phyloP scores from a whole-genome alignment of 2,797 vertebrate genomes.

The Trichosurus vulpecula region DNA sequence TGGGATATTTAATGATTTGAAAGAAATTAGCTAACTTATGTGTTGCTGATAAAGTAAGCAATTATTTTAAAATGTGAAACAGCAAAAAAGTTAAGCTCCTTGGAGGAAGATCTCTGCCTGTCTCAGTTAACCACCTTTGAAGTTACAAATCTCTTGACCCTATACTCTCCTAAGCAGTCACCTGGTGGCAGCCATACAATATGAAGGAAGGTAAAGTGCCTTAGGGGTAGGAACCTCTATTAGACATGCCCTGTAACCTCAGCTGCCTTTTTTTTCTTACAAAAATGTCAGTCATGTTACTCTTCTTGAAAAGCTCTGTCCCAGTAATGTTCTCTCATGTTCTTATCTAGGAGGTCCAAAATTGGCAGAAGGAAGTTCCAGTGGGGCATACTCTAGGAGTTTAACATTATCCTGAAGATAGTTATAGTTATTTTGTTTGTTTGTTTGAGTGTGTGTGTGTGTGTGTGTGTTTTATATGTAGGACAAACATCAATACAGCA shows the following conservation, averaged over 20 bases:
- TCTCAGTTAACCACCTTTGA: not conserved
- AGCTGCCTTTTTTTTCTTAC: not conserved
- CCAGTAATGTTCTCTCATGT: not conserved
- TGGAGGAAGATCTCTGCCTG: not conserved
- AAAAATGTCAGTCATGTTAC: not conserved
- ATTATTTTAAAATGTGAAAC: not conserved
- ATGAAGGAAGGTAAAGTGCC: not conserved
- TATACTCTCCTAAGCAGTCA: not conserved
- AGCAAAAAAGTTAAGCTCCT: not conserved
- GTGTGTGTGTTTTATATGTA: not conserved
- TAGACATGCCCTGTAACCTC: not conserved
- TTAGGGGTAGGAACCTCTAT: not conserved
- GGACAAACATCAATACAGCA: not conserved
- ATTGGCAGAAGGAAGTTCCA: not conserved
- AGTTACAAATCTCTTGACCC: not conserved
- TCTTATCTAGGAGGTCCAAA: not conserved
- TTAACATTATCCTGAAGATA: not conserved
- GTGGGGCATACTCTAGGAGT: not conserved
- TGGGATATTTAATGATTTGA: conserved; percentile 30
- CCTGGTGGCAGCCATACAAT: not conserved
- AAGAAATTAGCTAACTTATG: not conserved
- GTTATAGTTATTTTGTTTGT: not conserved
- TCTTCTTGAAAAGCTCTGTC: not conserved
- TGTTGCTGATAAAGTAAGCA: not conserved
- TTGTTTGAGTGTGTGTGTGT: not conserved